Evolutionary conservation across 30 jellyfish, hydroid and myxozoan species (phyloP).

Genomic region (Sanderia malayensis): DNA sequence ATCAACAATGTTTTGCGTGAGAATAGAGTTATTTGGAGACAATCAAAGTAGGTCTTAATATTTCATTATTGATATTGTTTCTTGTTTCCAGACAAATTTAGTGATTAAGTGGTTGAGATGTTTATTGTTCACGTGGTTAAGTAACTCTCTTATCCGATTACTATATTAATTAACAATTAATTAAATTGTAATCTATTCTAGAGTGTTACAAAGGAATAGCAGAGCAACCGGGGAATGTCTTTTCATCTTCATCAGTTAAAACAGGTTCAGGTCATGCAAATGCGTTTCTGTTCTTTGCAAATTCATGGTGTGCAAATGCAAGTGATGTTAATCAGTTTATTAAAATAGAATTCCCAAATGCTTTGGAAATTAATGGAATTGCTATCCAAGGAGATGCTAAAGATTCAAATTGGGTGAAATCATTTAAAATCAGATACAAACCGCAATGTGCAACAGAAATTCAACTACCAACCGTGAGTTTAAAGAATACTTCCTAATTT

Average conservation of each 20-base stretch:
- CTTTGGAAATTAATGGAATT: too few relatives aligned
- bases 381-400: too few relatives aligned
- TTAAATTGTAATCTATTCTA: too few relatives aligned
- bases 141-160: too few relatives aligned
- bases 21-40: slow-evolving; percentile 24
- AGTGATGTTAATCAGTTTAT: too few relatives aligned
- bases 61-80: background rate
- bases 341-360: too few relatives aligned
- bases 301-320: background rate
- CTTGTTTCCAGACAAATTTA: too few relatives aligned
- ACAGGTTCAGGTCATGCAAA: background rate
- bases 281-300: background rate
- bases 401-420: too few relatives aligned
- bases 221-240: background rate
- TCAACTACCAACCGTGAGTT: too few relatives aligned
- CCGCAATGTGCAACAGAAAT: slow-evolving; percentile 14
- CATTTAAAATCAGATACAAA: slow-evolving; percentile 13
- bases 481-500: background rate
- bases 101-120: background rate
- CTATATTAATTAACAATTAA: too few relatives aligned
- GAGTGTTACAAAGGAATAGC: too few relatives aligned
- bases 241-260: slow-evolving; percentile 12
- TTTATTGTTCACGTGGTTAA: too few relatives aligned
- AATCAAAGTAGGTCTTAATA: slow-evolving; percentile 4
- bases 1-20: slow-evolving; percentile 24